Percentiles rank a stretch among this genome's conserved stretches.
Conservation (phyloP, 1,140 invertebrate genomes). For the Drosophila lini region DNA sequence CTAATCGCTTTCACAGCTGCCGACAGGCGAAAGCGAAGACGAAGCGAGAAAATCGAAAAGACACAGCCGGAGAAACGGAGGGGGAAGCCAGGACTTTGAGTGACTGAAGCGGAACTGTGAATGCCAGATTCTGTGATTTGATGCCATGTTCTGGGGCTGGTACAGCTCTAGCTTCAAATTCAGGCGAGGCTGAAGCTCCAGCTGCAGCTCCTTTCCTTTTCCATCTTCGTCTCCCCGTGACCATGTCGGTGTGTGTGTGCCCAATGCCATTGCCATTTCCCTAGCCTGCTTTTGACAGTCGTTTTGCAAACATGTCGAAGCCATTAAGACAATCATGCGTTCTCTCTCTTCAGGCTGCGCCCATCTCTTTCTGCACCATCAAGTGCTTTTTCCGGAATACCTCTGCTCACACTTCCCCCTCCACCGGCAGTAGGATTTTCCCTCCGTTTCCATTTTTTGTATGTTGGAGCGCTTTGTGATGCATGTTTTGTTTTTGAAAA, state of each 20-base stretch:
- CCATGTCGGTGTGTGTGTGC: slow-evolving; percentile 10
- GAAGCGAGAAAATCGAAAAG: slow-evolving; percentile 74
- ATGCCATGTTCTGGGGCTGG: slow-evolving; percentile 36
- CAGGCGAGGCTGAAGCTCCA: slow-evolving; percentile 19
- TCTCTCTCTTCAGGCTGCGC: slow-evolving; percentile 22
- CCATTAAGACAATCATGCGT: slow-evolving; percentile 83
- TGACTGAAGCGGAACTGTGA: slow-evolving; percentile 47
- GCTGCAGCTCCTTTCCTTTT: slow-evolving; percentile 22
- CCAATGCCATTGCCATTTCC: slow-evolving; percentile 53
- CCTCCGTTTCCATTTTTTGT: slow-evolving; percentile 31
- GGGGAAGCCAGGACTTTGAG: slow-evolving; percentile 15
- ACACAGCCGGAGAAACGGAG: slow-evolving; percentile 30
- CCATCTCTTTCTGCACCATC: slow-evolving; percentile 29
- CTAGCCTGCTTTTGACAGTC: slow-evolving; percentile 78
- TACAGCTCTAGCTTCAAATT: slow-evolving; percentile 22
- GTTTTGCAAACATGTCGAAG: slow-evolving; percentile 83
- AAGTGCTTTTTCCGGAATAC: slow-evolving; percentile 51
- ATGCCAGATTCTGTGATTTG: slow-evolving; percentile 58
- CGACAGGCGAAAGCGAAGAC: slow-evolving; percentile 38
- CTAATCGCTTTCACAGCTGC: slow-evolving; percentile 37
- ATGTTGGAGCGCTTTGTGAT: slow-evolving; percentile 64
- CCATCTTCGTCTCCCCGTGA: slow-evolving; percentile 14
- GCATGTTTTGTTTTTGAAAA: slow-evolving; percentile 75
- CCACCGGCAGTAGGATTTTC: slow-evolving; percentile 18
- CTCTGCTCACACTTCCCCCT: slow-evolving; percentile 38